Base-by-base conservation (phyloP, 2,888 invertebrate genomes). In the Chloroclystis v-ata region DNA sequence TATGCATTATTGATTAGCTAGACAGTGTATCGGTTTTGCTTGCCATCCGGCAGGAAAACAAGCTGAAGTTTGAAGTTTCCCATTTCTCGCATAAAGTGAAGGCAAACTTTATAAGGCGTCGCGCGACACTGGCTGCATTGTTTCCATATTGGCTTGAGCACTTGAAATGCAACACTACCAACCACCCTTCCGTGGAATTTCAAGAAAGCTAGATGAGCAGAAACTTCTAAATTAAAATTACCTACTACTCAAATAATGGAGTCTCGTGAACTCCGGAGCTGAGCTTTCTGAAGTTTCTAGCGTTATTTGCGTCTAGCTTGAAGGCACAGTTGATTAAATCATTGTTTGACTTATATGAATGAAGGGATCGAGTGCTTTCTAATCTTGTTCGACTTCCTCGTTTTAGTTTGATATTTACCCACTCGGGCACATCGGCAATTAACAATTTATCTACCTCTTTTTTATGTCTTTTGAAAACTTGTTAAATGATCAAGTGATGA, bases 91-190 rank as follows among this genome's bases (percentile, higher is more conserved):
- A 69, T 69, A 71, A 61, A 67, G 69, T 62, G 56, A 63, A 55
- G 63, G 59, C 63, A 63, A 78, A 79, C 63, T 79, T 78, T 72
- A 71, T 69, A 76, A 76, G 68, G 66, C 63, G 58, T 56, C 52
- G 60, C 43, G 67, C 68, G 74, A 72, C 72, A 69, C 65, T 68
- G 67, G 65, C 73, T 65, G 73, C 74, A 71, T 75, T 78, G 78
- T 78, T 79, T 72, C 71, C 69, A 70, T 73, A 76, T 78, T 79
- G 77, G 73, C 75, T 76, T 75, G 65, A 61, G 59, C 71, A 78
- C 73, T 80, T 70, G 68, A 68, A 76, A 74, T 72, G 70, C 75
- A 65, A 62, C 63, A 70, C 70, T 70, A 69, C 67, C 20, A 20
- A 20, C 63, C 65, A 50, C 52, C 46, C 49, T 51, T 51, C 45